Evolutionary conservation across 2,888 invertebrate genomes (phyloP).

Genomic region (Cheilosia soror): DNA sequence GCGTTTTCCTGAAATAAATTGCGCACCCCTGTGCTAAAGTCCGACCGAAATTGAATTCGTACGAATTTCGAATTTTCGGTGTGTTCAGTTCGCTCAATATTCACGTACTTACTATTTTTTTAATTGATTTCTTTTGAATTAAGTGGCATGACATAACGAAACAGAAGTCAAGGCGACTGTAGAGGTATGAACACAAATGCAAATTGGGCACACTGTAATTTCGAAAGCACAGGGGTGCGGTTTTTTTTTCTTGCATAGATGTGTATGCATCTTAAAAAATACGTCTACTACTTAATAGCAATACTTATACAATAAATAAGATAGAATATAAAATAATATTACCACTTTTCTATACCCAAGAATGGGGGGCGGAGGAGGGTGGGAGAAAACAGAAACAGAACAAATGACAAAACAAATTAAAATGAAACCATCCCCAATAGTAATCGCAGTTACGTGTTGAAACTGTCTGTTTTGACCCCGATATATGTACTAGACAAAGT

Average conservation of each 20-base stretch:
- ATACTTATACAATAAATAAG: slow-evolving; percentile 48
- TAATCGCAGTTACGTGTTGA: background rate
- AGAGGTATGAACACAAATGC: too few relatives aligned
- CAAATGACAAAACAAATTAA: slow-evolving; percentile 10
- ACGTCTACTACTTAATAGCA: slow-evolving; percentile 60
- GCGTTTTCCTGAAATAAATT: slow-evolving; percentile 50
- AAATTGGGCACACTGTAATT: too few relatives aligned
- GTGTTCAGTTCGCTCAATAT: background rate
- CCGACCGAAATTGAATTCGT: too few relatives aligned
- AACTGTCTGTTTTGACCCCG: background rate
- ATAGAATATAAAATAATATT: slow-evolving; percentile 42
- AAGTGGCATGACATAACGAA: too few relatives aligned
- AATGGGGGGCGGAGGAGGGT: background rate
- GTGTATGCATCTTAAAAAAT: slow-evolving; percentile 49
- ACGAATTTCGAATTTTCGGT: too few relatives aligned
- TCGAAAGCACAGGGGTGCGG: background rate
- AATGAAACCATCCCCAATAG: background rate
- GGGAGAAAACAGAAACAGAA: background rate
- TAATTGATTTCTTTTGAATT: too few relatives aligned
- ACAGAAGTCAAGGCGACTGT: too few relatives aligned
- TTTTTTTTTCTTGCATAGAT: slow-evolving; percentile 19
- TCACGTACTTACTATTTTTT: too few relatives aligned
- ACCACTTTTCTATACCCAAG: slow-evolving; percentile 47
- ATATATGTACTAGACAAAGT: slow-evolving; percentile 16
- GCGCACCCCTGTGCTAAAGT: background rate